Evolutionary conservation across 2,797 vertebrate genomes (phyloP).

Genomic region (Balearica regulorum): DNA sequence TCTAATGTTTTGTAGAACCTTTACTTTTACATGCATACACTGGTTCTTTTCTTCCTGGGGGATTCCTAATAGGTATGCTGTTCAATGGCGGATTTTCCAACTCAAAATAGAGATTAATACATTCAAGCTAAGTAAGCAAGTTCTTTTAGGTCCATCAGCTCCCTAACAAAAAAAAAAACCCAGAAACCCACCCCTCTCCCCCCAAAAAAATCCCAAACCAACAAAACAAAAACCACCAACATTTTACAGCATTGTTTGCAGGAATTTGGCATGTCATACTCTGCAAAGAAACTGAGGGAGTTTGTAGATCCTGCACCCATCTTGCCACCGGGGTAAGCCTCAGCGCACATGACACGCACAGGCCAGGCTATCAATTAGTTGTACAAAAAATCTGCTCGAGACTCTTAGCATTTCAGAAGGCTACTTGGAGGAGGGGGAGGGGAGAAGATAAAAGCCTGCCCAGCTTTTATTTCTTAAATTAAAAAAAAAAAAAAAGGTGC

Average conservation of each 20-base stretch:
- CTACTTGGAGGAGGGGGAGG: fast-evolving
- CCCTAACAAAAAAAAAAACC: not conserved
- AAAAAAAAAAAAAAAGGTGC: not conserved
- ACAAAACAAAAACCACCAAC: not conserved
- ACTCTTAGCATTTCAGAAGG: not conserved
- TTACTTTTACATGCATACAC: not conserved
- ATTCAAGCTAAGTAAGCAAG: not conserved
- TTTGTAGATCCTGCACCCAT: not conserved
- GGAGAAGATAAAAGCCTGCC: not conserved
- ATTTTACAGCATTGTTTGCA: not conserved
- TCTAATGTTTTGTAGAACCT: not conserved
- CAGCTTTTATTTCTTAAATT: not conserved
- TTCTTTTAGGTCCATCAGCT: not conserved
- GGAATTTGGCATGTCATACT: not conserved
- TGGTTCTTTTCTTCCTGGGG: not conserved
- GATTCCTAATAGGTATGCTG: not conserved
- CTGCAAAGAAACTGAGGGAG: not conserved
- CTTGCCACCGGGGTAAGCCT: constrained; percentile 29
- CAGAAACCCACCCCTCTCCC: too few relatives aligned
- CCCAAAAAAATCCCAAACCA: not conserved
- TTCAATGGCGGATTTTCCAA: not conserved
- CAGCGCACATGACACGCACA: fast-evolving
- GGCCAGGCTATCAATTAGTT: not conserved
- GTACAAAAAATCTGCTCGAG: not conserved
- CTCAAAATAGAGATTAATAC: not conserved